Conservation (phyloP, 2,113 vertebrate species). For the Scartelaos histophorus region DNA sequence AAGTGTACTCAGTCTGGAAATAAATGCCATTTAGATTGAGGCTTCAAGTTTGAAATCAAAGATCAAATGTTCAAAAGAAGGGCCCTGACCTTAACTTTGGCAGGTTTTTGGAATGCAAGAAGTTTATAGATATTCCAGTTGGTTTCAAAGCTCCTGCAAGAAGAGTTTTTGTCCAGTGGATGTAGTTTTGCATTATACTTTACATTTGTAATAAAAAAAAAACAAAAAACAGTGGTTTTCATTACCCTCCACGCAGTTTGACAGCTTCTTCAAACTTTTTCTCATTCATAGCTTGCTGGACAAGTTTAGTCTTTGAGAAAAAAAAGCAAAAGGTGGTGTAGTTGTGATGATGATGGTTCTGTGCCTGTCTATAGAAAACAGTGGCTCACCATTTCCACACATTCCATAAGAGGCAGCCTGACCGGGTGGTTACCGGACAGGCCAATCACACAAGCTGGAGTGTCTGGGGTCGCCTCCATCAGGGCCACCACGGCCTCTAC, state of each 20-base stretch:
- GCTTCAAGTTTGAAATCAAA: neutral
- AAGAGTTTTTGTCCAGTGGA: neutral
- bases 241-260: slow-evolving; percentile 90
- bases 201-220: neutral
- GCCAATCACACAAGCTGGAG: slow-evolving; percentile 89
- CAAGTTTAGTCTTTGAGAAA: slow-evolving; percentile 83
- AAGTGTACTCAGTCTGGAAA: slow-evolving; percentile 78
- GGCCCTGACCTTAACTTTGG: slow-evolving; percentile 73
- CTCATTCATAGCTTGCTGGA: slow-evolving; percentile 94
- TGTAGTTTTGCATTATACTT: slow-evolving; percentile 1
- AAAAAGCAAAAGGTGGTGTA: neutral
- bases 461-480: slow-evolving; percentile 87
- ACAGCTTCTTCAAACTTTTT: slow-evolving; percentile 89
- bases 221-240: neutral
- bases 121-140: slow-evolving; percentile 96
- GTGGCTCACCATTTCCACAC: slow-evolving; percentile 88
- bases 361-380: neutral
- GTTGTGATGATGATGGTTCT: neutral
- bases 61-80: neutral
- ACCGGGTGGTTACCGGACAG: slow-evolving; percentile 90
- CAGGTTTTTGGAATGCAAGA: slow-evolving; percentile 83
- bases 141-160: slow-evolving; percentile 91
- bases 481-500: slow-evolving; percentile 91
- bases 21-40: neutral
- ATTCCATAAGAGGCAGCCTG: slow-evolving; percentile 92